Percentiles rank a stretch among this genome's conserved stretches.
Conservation (phyloP, 2,113 vertebrate genomes). For the Colius striatus region DNA sequence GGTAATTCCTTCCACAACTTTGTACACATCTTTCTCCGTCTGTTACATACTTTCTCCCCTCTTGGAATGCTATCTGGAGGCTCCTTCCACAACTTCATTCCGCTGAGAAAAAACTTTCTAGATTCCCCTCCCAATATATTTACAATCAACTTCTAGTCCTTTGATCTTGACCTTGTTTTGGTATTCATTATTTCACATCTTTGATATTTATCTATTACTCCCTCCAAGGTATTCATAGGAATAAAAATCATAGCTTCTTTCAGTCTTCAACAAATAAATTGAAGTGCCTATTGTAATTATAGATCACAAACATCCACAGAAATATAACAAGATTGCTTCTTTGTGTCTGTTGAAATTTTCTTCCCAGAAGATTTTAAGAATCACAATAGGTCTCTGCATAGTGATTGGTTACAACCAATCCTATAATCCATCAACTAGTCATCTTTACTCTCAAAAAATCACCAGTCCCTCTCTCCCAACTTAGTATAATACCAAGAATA, state of each 20-base stretch:
- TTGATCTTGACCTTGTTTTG: conserved; percentile 51
- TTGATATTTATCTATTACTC: not conserved
- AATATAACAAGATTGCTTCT: not conserved
- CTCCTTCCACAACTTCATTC: not conserved
- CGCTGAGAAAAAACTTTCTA: not conserved
- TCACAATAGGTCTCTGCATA: not conserved
- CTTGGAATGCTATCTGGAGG: not conserved
- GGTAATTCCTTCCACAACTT: not conserved
- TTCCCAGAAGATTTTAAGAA: not conserved
- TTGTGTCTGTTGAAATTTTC: not conserved
- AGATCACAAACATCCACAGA: too few relatives aligned
- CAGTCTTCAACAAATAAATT: not conserved
- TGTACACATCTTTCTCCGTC: not conserved
- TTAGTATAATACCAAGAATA: not conserved
- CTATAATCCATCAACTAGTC: not conserved
- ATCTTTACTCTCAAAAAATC: not conserved
- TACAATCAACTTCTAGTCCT: not conserved
- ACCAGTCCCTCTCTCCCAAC: too few relatives aligned
- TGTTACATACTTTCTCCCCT: too few relatives aligned
- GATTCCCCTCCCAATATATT: not conserved
- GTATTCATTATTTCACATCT: conserved; percentile 10
- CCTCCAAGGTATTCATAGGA: not conserved
- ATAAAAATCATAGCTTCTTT: not conserved
- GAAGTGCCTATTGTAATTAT: not conserved
- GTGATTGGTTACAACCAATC: not conserved